A percentile compares a stretch with the other conserved stretches of the same genome.
Evolutionary conservation across 92 coral and sea anemone species (phyloP).

Genomic region (Epizoanthus illoricatus): DNA sequence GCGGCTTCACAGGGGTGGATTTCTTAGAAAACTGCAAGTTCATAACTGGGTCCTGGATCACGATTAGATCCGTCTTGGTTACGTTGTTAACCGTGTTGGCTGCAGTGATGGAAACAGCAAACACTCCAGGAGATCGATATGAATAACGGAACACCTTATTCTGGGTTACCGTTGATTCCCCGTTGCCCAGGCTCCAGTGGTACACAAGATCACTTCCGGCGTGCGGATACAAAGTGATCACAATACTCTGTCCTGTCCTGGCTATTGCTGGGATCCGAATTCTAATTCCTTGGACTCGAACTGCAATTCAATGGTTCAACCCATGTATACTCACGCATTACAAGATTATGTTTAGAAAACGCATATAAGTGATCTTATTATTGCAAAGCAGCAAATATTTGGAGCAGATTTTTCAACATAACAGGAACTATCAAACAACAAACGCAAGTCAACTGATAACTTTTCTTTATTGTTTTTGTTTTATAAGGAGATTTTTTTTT

Average conservation of each 20-base stretch:
- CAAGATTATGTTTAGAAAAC: no score
- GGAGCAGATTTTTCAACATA: no score
- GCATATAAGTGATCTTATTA: no score
- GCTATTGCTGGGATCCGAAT: constrained; percentile 8
- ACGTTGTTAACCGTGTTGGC: constrained; percentile 60
- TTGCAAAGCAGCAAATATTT: no score
- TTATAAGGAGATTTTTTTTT: no score
- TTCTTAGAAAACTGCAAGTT: constrained; percentile 34
- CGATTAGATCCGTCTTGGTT: constrained; percentile 31
- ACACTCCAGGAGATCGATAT: constrained; percentile 62
- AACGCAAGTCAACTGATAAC: no score
- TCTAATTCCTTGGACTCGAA: constrained; percentile 34
- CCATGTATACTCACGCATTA: no score
- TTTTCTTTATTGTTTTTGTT: no score
- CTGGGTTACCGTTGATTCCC: constrained; percentile 22
- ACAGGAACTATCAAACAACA: no score
- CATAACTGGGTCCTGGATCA: constrained; percentile 54
- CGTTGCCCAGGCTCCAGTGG: constrained; percentile 70
- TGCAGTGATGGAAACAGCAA: constrained; percentile 52
- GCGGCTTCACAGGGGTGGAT: constrained; percentile 50
- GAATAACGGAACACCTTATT: constrained; percentile 19
- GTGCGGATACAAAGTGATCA: constrained; percentile 51
- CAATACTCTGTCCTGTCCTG: constrained; percentile 11
- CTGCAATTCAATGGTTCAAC: neutral
- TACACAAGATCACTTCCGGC: constrained; percentile 57